A percentile compares a stretch with the other conserved stretches of the same genome.
These are phyloP conservation scores for Lucifuga dentata DNA, from an alignment of 2,113 vertebrate species.

Conservation along the genomic window DNA sequence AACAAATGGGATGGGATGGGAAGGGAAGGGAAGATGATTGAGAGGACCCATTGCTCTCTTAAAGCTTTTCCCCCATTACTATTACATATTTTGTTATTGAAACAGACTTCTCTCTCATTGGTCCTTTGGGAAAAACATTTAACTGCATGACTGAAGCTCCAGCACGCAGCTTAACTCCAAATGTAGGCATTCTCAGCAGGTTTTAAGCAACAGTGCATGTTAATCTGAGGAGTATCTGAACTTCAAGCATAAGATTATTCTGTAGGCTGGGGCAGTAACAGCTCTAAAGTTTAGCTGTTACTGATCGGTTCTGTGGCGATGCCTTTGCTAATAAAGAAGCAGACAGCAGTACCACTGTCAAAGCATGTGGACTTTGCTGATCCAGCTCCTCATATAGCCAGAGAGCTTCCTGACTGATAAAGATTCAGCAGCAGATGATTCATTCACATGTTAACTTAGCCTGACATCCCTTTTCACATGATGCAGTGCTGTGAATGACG, in stretches of 20 bases:
- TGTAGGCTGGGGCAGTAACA: background rate
- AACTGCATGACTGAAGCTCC: too few relatives aligned
- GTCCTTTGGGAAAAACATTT: too few relatives aligned
- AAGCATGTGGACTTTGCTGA: slow-evolving; percentile 51
- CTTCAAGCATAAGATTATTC: too few relatives aligned
- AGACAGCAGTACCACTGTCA: slow-evolving; percentile 4
- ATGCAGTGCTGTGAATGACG: slow-evolving; percentile 1
- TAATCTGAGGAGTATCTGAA: too few relatives aligned
- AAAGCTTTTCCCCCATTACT: too few relatives aligned
- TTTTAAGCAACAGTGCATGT: background rate
- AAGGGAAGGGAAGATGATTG: too few relatives aligned
- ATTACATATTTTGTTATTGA: too few relatives aligned
- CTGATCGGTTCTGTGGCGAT: slow-evolving; percentile 23
- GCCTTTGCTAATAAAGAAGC: slow-evolving; percentile 38
- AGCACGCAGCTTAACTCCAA: too few relatives aligned
- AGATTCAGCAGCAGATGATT: slow-evolving; percentile 38
- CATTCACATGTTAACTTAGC: slow-evolving; percentile 47
- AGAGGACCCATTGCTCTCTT: too few relatives aligned
- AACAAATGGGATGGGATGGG: too few relatives aligned
- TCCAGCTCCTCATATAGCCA: slow-evolving; percentile 28
- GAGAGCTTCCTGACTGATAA: slow-evolving; percentile 41
- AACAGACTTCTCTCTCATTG: too few relatives aligned
- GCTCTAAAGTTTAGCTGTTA: slow-evolving; percentile 20
- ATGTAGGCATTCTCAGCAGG: background rate
- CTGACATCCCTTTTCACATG: slow-evolving; percentile 39